Percentiles rank a stretch among this genome's conserved stretches.
Conservation (phyloP, 2,797 vertebrate genomes). For the Macrochelys suwanniensis region DNA sequence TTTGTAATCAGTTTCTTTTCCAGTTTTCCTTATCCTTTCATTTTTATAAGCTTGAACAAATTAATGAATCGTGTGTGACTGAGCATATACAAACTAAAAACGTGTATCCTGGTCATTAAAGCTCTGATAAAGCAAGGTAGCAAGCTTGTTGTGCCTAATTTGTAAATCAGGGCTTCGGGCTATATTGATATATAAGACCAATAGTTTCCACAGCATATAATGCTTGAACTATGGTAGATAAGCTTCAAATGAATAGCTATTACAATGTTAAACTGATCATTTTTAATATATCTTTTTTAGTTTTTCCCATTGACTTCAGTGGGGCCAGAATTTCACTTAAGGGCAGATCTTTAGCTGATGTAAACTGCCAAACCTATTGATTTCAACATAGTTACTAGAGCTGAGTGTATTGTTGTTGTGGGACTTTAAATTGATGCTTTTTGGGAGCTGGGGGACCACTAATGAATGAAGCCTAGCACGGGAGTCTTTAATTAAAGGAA, state of each 20-base stretch:
- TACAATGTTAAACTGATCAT: background rate
- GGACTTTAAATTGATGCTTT: too few relatives aligned
- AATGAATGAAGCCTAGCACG: background rate
- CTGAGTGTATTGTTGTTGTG: too few relatives aligned
- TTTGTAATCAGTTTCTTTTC: background rate
- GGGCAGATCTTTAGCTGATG: background rate
- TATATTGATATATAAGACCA: constrained; percentile 33
- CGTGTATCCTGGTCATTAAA: fast-evolving
- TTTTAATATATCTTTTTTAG: background rate
- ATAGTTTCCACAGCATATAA: constrained; percentile 21
- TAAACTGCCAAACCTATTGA: background rate
- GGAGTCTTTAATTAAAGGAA: background rate
- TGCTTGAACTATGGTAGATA: constrained; percentile 13
- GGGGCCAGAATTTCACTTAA: background rate
- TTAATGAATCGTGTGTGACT: background rate
- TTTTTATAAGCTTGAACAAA: background rate
- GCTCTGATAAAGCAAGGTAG: constrained; percentile 1
- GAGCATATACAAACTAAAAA: background rate
- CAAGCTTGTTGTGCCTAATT: constrained; percentile 10
- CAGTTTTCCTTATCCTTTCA: background rate
- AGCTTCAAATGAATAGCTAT: constrained; percentile 4
- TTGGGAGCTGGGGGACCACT: background rate
- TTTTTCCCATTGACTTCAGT: too few relatives aligned
- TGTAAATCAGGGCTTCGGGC: constrained; percentile 13
- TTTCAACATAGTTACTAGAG: background rate